Evolutionary conservation across 2,888 invertebrate species (phyloP).

Genomic region (Physocephala rufipes): DNA sequence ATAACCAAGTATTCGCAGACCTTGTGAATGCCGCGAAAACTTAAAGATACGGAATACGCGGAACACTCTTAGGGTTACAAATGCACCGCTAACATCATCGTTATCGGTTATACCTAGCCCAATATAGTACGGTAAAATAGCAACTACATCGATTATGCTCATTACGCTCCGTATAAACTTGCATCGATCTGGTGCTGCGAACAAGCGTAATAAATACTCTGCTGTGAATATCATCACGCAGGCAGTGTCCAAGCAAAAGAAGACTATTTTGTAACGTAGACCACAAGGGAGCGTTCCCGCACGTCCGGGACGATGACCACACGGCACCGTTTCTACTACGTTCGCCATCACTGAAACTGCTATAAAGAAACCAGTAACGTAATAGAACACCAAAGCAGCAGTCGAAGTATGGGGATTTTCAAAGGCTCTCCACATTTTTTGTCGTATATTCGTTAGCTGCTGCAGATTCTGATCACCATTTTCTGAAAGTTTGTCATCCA

Average conservation of each 20-base stretch:
- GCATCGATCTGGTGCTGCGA: conserved; percentile 98
- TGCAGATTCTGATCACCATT: conserved; percentile 90
- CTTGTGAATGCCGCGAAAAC: conserved; percentile 99
- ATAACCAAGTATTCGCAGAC: conserved; percentile 97
- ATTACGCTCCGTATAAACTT: conserved; percentile 98
- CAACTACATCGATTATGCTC: conserved; percentile 99
- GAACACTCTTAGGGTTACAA: conserved; percentile 98
- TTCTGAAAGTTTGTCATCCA: conserved; percentile 96
- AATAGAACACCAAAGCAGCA: conserved; percentile 99
- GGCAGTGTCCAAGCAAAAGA: conserved; percentile 98
- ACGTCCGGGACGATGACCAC: conserved; percentile 75
- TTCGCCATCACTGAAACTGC: conserved; percentile 99
- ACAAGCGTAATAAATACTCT: conserved; percentile 93
- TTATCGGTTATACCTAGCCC: conserved; percentile 97
- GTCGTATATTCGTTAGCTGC: conserved; percentile 86
- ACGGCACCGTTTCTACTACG: conserved; percentile 86
- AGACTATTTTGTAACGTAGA: conserved; percentile 96
- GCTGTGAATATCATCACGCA: conserved; percentile 99
- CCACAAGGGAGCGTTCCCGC: conserved; percentile 94
- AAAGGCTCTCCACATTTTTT: conserved; percentile 99
- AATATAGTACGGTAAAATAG: conserved; percentile 98
- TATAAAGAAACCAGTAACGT: conserved; percentile 99
- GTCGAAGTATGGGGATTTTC: conserved; percentile 99
- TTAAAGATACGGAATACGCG: conserved; percentile 99
- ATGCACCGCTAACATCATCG: conserved; percentile 98